Percentiles rank a stretch among this genome's conserved stretches.
Evolutionary conservation across 2,888 invertebrate genomes (phyloP).

Genomic region (Nephrotoma flavescens): DNA sequence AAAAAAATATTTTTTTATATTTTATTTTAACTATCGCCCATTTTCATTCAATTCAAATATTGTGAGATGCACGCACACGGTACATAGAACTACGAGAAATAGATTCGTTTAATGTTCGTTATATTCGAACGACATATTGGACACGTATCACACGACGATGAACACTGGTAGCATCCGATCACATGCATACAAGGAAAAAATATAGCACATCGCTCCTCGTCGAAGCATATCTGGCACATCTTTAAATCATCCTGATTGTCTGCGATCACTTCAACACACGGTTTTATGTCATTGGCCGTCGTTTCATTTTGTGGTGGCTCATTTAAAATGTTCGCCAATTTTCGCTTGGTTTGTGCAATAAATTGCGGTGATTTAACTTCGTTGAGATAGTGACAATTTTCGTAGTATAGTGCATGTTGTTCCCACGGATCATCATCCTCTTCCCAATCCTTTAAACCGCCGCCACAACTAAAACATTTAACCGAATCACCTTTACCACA

Average conservation of each 20-base stretch:
- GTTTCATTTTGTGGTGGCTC: neutral
- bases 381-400: slow-evolving; percentile 70
- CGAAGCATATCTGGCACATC: slow-evolving; percentile 85
- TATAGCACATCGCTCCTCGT: slow-evolving; percentile 72
- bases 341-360: slow-evolving; percentile 34
- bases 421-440: slow-evolving; percentile 82
- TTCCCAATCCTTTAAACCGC: slow-evolving; percentile 89
- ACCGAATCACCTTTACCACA: slow-evolving; percentile 80
- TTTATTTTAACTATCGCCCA: neutral
- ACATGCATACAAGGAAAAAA: slow-evolving; percentile 94
- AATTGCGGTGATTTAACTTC: slow-evolving; percentile 68
- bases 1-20: no score
- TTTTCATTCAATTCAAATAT: neutral
- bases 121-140: slow-evolving; percentile 73
- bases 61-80: neutral
- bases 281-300: neutral
- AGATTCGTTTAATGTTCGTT: slow-evolving; percentile 36
- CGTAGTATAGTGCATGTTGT: slow-evolving; percentile 87
- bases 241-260: slow-evolving; percentile 22
- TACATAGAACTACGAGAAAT: slow-evolving; percentile 26
- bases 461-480: slow-evolving; percentile 86
- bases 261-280: neutral
- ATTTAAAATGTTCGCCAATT: slow-evolving; percentile 13
- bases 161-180: slow-evolving; percentile 83
- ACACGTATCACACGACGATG: slow-evolving; percentile 70